Evolutionary conservation across 2,113 vertebrate genomes (phyloP), one percentile per base, ranked within the genome.

Genomic region (Entomyzon cyanotis): DNA sequence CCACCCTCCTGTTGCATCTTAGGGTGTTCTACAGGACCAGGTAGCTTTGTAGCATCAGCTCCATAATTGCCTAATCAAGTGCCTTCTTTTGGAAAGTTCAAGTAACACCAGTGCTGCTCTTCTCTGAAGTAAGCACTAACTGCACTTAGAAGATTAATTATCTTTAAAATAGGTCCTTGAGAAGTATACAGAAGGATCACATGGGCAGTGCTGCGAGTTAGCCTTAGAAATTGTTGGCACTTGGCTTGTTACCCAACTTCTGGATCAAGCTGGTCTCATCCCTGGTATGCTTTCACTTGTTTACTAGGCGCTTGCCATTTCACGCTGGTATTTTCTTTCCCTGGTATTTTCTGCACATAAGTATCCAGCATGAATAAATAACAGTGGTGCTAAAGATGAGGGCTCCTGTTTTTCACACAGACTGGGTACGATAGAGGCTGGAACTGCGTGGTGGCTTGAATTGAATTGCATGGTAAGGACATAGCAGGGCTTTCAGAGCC

Each of bases 81-180:
- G 35, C 33, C 39, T 74, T 39, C 10, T 70, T 47, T 80, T 93
- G 64, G 42, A 41, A 62, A 65, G 82, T 69, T 96, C 55, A 67
- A 76, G 82, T 73, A 82, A 63, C 39, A 68, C 15, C 47, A 94
- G 75, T 16, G 35, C 55, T 67, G 5, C 50, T 95, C 59, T 84
- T 9, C 25, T 76, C 42, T 94, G 63, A 81, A 93, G 37, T 79
- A 68, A 70, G 47, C 28, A 62, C 30, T 85, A 65, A 63, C 62
- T 69, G 44, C 42, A 23, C 62, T 91, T 79, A 18, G 15, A 77
- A 56, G 89, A 79, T 44, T 83, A 91, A 94, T 93, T 94, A 80
- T 58, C 73, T 78, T 67, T 44, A 69, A 84, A 95, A 73, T 37
- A 95, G 68, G 24, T 95, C 63, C 84, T 93, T 77, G 70, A 91